Evolutionary conservation across 1,140 invertebrate species (phyloP).

Genomic region (Polypedilum pembai): DNA sequence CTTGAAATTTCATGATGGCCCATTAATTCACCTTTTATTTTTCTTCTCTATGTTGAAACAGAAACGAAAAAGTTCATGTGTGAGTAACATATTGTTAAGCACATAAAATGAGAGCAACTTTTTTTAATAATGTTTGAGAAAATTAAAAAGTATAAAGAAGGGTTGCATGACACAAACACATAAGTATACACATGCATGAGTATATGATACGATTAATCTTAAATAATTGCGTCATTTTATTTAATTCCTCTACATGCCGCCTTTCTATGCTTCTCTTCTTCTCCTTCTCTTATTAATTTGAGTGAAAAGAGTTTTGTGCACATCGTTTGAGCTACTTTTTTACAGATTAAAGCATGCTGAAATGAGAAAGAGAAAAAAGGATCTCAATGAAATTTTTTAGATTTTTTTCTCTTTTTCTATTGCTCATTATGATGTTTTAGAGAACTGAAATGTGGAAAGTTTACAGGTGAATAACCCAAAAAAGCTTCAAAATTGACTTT

Average conservation of each 20-base stretch:
- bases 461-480: too few species aligned
- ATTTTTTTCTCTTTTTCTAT: too few species aligned
- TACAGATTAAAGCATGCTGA: too few species aligned
- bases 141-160: slow-evolving; percentile 3
- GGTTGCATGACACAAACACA: not conserved
- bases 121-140: not conserved
- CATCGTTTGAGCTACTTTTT: too few species aligned
- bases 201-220: slow-evolving; percentile 19
- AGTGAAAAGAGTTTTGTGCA: too few species aligned
- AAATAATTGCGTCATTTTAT: slow-evolving; percentile 13
- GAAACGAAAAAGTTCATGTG: not conserved
- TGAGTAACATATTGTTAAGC: not conserved
- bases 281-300: too few species aligned
- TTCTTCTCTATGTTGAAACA: not conserved
- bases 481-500: too few species aligned
- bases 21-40: not conserved
- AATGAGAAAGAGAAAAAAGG: too few species aligned
- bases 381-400: too few species aligned
- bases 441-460: too few species aligned
- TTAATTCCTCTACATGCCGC: not conserved
- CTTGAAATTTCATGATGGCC: slow-evolving; percentile 8
- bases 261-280: not conserved
- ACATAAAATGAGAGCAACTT: not conserved
- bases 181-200: not conserved
- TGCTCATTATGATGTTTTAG: too few species aligned